These are phyloP conservation scores for Lacerta bilineata DNA, from an alignment of 2,797 vertebrate genomes.

Conservation along the genomic window DNA sequence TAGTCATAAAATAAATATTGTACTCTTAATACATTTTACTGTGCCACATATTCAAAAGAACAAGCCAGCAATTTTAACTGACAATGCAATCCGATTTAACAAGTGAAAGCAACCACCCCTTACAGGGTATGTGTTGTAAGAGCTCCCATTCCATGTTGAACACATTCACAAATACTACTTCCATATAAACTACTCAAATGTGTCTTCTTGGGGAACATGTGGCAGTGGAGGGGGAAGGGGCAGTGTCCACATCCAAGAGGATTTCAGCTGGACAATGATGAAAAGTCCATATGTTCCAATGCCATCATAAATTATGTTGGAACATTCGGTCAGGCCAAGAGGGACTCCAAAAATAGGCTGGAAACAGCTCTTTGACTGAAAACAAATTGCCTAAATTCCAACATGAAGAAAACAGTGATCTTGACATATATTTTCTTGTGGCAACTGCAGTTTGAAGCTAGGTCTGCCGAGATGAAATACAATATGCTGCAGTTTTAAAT, in stretches of 20 bases:
- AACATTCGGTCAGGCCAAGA: conserved; percentile 88
- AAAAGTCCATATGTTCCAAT: conserved; percentile 94
- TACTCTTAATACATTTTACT: neutral
- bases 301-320: conserved; percentile 96
- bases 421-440: conserved; percentile 85
- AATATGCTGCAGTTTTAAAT: conserved; percentile 73
- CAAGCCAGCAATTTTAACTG: neutral
- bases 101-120: conserved; percentile 1
- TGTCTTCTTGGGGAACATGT: conserved; percentile 49
- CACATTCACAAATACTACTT: conserved; percentile 46
- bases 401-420: conserved; percentile 85
- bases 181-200: conserved; percentile 52
- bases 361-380: conserved; percentile 87
- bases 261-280: conserved; percentile 93
- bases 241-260: conserved; percentile 83
- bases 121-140: neutral
- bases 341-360: conserved; percentile 95
- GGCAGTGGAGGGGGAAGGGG: conserved; percentile 29
- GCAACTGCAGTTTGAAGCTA: conserved; percentile 72
- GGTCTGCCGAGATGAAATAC: conserved; percentile 77
- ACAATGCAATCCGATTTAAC: conserved; percentile 20
- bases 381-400: conserved; percentile 94
- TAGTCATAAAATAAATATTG: neutral
- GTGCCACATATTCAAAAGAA: conserved; percentile 19
- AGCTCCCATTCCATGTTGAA: conserved; percentile 31